Base-by-base conservation (phyloP, 2,113 vertebrate species). In the Chaenocephalus aceratus region DNA sequence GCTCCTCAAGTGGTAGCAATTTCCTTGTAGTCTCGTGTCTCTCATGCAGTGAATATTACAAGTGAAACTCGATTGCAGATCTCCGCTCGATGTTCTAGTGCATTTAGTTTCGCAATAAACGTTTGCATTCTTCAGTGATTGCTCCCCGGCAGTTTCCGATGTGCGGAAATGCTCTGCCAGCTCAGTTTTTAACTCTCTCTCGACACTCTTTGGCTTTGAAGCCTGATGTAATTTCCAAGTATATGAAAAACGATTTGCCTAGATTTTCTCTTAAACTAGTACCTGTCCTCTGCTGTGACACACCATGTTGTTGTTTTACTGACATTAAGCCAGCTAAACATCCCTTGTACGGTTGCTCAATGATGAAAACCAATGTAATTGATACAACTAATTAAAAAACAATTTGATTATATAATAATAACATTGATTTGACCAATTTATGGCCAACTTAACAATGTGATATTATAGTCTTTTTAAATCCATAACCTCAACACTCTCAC, bases 91-190 rank as follows among this genome's bases (percentile, higher is more conserved):
- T 90, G 93, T 94, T 94, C 93, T 92, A 85, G 88, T 81, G 91
- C 90, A 87, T 93, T 94, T 92, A 92, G 94, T 91, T 92, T 88
- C 90, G 92, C 89, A 91, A 91, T 94, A 92, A 94, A 94, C 91
- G 91, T 94, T 94, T 88, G 90, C 91, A 90, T 94, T 93, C 91
- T 93, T 89, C 75, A 6, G 53, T 89, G 90, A 95, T 94, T 93
- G 91, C 90, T 92, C 91, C 88, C 87, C 76, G 75, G 83, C 89
- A 80, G 89, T 86, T 91, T 92, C 86, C 86, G 87, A 88, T 92
- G 79, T 75, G 83, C 86, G 90, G 85, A 86, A 82, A 91, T 77
- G 74, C 71, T 45, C 75, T 54, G 75, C 78, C 79, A 36, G 78
- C 74, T 41, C 64, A 46, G 77, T 76, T 60, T 88, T 89, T 85